A percentile compares a stretch with the other conserved stretches of the same genome.
phyloP scores from a whole-genome alignment of 2,888 invertebrate species.

The Globia sparganii region DNA sequence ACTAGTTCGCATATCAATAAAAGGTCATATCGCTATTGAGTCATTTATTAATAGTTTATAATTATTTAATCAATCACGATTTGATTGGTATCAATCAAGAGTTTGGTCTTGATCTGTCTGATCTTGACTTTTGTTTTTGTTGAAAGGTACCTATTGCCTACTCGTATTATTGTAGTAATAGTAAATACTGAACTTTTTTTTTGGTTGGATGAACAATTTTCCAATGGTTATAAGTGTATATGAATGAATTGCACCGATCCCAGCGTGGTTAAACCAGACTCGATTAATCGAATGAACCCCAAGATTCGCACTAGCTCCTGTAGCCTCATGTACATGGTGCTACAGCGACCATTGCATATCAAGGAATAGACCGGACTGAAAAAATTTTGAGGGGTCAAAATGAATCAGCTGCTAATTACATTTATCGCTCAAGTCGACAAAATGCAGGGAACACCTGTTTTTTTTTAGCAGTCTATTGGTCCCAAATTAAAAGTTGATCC shows the following conservation, averaged over 20 bases:
- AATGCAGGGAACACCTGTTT: background rate
- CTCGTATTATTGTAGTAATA: background rate
- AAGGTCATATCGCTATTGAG: conserved; percentile 36
- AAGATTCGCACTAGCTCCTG: too few relatives aligned
- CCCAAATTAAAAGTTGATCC: background rate
- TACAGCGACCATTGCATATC: too few relatives aligned
- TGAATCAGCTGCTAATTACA: background rate
- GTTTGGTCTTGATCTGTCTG: conserved; percentile 18
- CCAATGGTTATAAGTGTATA: too few relatives aligned
- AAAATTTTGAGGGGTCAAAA: too few relatives aligned
- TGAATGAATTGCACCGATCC: too few relatives aligned
- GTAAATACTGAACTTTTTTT: too few relatives aligned
- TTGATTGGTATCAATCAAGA: conserved; percentile 34
- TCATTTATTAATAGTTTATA: conserved; percentile 19
- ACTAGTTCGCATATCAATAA: conserved; percentile 27
- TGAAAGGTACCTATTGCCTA: background rate
- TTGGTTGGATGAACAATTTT: background rate
- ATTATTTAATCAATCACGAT: conserved; percentile 30
- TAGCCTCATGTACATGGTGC: too few relatives aligned
- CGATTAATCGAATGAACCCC: too few relatives aligned
- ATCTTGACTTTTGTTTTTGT: conserved; percentile 17
- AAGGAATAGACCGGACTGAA: too few relatives aligned
- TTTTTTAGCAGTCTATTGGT: background rate
- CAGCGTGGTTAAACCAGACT: too few relatives aligned
- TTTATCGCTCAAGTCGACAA: background rate